Evolutionary conservation across 1,140 invertebrate species (phyloP).

Genomic region (Piezodorus guildinii): DNA sequence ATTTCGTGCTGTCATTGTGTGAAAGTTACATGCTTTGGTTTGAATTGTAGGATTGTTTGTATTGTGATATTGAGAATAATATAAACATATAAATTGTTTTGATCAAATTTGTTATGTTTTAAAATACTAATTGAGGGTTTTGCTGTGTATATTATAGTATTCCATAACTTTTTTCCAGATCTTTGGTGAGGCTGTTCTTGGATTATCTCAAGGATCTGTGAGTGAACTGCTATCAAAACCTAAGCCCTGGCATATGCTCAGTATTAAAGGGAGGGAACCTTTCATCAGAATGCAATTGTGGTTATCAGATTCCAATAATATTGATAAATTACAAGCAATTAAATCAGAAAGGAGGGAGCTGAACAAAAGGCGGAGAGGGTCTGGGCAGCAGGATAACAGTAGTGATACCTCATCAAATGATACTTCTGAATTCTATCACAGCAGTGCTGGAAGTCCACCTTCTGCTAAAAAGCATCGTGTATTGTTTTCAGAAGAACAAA

Average conservation of each 20-base stretch:
- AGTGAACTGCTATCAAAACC: slow-evolving; percentile 94
- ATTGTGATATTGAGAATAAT: too few species aligned
- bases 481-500: slow-evolving; percentile 93
- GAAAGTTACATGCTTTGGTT: too few species aligned
- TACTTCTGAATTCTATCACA: slow-evolving; percentile 79
- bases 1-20: too few species aligned
- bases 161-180: slow-evolving; percentile 44
- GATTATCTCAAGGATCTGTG: slow-evolving; percentile 91
- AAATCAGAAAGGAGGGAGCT: slow-evolving; percentile 84
- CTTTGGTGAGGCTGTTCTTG: slow-evolving; percentile 92
- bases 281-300: slow-evolving; percentile 98
- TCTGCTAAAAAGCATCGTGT: slow-evolving; percentile 76
- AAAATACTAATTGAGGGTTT: too few species aligned
- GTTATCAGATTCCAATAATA: slow-evolving; percentile 87
- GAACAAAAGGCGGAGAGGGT: slow-evolving; percentile 62
- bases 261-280: slow-evolving; percentile 93
- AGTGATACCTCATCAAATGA: slow-evolving; percentile 79
- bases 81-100: too few species aligned
- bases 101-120: too few species aligned
- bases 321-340: slow-evolving; percentile 71
- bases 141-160: too few species aligned
- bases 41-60: too few species aligned
- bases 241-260: slow-evolving; percentile 98
- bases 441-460: slow-evolving; percentile 45
- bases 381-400: slow-evolving; percentile 51